Base-by-base conservation (phyloP, 64 coral and sea anemone genomes). In the Pocillopora damicornis region DNA sequence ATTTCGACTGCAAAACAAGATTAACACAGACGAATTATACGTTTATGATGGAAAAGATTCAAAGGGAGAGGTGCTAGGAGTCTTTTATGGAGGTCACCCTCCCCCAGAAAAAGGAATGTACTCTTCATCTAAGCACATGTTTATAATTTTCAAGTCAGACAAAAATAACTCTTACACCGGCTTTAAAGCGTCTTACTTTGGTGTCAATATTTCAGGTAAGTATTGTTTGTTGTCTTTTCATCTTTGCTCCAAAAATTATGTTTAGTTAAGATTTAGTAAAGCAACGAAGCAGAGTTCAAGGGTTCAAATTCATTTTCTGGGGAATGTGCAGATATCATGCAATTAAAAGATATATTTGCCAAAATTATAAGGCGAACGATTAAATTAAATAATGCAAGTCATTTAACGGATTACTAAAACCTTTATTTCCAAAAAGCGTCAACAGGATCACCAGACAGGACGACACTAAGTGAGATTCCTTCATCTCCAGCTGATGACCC, bases 111-210 rank as follows among this genome's bases (percentile, higher is more conserved):
- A 76, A 34, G 86, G 78, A 82, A 67, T 92, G 22, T 22, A 77
- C 78, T 92, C 91, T 12, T 88, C 86, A 18, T 83, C 78, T 26
- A 92, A 83, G 12, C 20, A 37, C 2, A 77, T 92, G 86, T 69
- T 92, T 64, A 69, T 92, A 22, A 82, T 92, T 66, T 92, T 92
- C 18, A 81, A 77, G 22, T 88, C 91, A 23, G 86, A 92, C 22
- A 22, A n/a, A 63, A 23, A 42, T 58, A 23, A 16, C 14, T 51
- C 42, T 18, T 83, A 37, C 60, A 60, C 61, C 15, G 91, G 91
- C 25, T 88, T 92, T 15, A 92, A 67, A 51, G 91, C 86, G 18
- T 67, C 15, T 15, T 92, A 92, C 60, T 81, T 16, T 58, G 69
- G 13, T 42, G 16, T 42, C 20, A 62, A 82, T 42, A 13, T 1